Conservation (phyloP, 2,113 vertebrate genomes). For the Hypomesus transpacificus region DNA sequence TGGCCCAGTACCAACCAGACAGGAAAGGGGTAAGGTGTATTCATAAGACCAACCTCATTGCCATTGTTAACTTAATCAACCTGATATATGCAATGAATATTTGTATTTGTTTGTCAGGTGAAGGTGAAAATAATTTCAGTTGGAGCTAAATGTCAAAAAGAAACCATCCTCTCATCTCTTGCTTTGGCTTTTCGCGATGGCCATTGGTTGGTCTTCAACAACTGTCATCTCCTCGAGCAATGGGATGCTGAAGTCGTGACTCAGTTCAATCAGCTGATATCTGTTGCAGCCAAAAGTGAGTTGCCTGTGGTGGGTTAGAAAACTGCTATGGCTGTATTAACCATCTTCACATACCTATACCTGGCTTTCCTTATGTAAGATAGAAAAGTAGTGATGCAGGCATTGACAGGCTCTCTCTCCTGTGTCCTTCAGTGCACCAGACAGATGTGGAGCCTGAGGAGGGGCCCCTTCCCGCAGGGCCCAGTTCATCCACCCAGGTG, state of each 20-base stretch:
- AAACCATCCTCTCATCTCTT: slow-evolving; percentile 45
- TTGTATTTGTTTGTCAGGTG: slow-evolving; percentile 35
- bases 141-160: slow-evolving; percentile 39
- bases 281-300: slow-evolving; percentile 50
- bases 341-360: background rate
- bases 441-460: slow-evolving; percentile 7
- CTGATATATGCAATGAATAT: background rate
- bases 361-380: background rate
- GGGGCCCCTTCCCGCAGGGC: too few species aligned
- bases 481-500: slow-evolving; percentile 6
- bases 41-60: background rate
- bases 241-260: slow-evolving; percentile 70
- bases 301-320: background rate
- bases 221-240: slow-evolving; percentile 73
- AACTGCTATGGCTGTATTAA: background rate
- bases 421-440: background rate
- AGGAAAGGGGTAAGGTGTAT: slow-evolving; percentile 48
- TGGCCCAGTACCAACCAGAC: slow-evolving; percentile 50
- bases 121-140: slow-evolving; percentile 57
- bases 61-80: background rate
- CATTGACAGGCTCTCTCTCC: background rate
- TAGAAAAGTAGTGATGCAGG: background rate
- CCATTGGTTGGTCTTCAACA: slow-evolving; percentile 80
- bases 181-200: slow-evolving; percentile 62
- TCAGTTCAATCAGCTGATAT: slow-evolving; percentile 56